Conservation (phyloP, 2,888 invertebrate genomes). For the Alitta virens region DNA sequence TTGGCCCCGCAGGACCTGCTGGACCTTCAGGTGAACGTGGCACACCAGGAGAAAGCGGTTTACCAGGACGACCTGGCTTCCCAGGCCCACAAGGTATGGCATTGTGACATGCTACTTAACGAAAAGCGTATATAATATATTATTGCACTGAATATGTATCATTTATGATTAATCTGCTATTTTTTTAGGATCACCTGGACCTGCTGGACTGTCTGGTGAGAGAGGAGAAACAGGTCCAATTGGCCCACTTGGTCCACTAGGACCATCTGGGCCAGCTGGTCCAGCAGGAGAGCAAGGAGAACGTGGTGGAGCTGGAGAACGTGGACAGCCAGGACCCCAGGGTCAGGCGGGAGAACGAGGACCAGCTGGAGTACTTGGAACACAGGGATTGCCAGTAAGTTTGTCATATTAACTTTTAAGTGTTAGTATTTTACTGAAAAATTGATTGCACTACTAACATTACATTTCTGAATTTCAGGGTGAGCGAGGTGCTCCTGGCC, state of each 20-base stretch:
- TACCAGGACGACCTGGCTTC: slow-evolving; percentile 6
- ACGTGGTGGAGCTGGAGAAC: background rate
- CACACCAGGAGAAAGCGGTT: slow-evolving; percentile 65
- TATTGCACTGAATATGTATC: too few relatives aligned
- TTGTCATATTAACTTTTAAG: too few relatives aligned
- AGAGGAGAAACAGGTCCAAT: slow-evolving; percentile 13
- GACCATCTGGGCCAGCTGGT: slow-evolving; percentile 17
- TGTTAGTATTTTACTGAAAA: too few relatives aligned
- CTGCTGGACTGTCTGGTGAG: slow-evolving; percentile 9
- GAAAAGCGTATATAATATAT: too few relatives aligned
- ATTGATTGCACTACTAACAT: too few relatives aligned
- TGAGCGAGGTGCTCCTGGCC: slow-evolving; percentile 1
- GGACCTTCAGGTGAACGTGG: slow-evolving; percentile 61
- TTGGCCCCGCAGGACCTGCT: slow-evolving; percentile 8
- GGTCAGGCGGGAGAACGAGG: slow-evolving; percentile 19
- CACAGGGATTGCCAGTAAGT: background rate
- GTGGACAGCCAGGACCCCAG: slow-evolving; percentile 10
- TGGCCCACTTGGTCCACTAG: slow-evolving; percentile 1
- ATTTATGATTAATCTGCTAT: too few relatives aligned
- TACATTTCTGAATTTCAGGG: too few relatives aligned
- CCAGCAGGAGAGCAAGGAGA: slow-evolving; percentile 16
- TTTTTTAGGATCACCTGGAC: slow-evolving; percentile 6
- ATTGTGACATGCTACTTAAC: too few relatives aligned
- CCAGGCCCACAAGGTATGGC: slow-evolving; percentile 12
- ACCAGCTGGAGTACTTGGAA: slow-evolving; percentile 19